A percentile compares a stretch with the other conserved stretches of the same genome.
Evolutionary conservation across 2,888 invertebrate genomes (phyloP).

Genomic region (Calameuta filiformis): DNA sequence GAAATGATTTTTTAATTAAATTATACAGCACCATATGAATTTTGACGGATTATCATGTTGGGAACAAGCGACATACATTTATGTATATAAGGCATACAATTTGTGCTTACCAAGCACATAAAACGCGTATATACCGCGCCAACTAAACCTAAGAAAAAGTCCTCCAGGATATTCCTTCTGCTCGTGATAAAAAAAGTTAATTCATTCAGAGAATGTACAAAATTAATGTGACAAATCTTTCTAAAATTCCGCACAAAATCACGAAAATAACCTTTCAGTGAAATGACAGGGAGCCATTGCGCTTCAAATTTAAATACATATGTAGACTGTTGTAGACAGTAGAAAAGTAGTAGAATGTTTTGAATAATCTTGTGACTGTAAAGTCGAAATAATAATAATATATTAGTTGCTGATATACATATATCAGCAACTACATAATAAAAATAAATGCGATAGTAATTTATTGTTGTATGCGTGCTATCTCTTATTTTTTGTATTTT

Average conservation of each 20-base stretch:
- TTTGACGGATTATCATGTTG: background rate
- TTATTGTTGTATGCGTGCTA: background rate
- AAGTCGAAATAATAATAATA: background rate
- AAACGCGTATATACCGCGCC: background rate
- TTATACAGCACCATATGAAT: background rate
- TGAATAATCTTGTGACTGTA: background rate
- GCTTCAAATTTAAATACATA: background rate
- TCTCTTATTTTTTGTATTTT: background rate
- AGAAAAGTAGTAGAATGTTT: background rate
- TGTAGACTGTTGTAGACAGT: background rate
- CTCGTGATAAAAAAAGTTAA: background rate
- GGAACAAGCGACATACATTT: background rate
- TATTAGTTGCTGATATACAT: too few species aligned
- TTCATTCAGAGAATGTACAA: background rate
- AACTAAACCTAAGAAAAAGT: background rate
- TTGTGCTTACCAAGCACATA: background rate
- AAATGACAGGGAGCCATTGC: constrained; percentile 26
- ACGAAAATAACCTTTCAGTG: constrained; percentile 19
- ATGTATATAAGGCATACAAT: background rate
- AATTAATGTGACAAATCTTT: constrained; percentile 12
- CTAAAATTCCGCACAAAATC: background rate
- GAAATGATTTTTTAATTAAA: background rate
- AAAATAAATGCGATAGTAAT: background rate
- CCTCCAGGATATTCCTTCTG: background rate
- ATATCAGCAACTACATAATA: background rate